phyloP scores from a whole-genome alignment of 1,140 invertebrate species.

The Formica exsecta region DNA sequence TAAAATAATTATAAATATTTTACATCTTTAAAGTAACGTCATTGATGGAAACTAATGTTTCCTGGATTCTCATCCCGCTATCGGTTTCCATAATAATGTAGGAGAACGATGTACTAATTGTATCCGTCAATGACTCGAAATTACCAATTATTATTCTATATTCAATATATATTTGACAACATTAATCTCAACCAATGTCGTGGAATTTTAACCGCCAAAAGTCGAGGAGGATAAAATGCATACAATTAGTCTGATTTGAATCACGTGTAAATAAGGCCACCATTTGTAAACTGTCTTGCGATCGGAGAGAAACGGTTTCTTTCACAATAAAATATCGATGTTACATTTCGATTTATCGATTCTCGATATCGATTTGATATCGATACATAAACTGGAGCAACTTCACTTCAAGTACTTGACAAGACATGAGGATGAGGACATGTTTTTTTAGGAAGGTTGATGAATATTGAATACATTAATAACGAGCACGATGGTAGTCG shows the following conservation, averaged over 20 bases:
- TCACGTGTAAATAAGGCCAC: neutral
- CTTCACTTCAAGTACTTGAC: too few species aligned
- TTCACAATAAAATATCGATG: too few species aligned
- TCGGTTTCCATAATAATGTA: conserved; percentile 27
- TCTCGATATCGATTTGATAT: too few species aligned
- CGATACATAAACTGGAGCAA: too few species aligned
- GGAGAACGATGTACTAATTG: neutral
- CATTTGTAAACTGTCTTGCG: neutral
- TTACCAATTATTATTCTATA: neutral
- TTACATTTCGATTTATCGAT: too few species aligned
- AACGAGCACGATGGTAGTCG: conserved; percentile 74
- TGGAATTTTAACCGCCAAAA: neutral
- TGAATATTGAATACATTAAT: too few species aligned
- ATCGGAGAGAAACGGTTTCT: too few species aligned
- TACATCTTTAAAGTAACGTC: conserved; percentile 75
- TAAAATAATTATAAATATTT: conserved; percentile 36
- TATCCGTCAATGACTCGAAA: neutral
- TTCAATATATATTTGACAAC: too few species aligned
- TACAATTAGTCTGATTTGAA: neutral
- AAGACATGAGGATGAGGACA: too few species aligned
- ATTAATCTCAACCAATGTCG: neutral
- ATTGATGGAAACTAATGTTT: conserved; percentile 69
- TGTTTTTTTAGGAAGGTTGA: too few species aligned
- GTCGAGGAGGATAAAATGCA: neutral
- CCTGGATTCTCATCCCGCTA: conserved; percentile 67